These are phyloP conservation scores for Cyanoderma ruficeps DNA, from an alignment of 2,113 vertebrate species.

Conservation along the genomic window DNA sequence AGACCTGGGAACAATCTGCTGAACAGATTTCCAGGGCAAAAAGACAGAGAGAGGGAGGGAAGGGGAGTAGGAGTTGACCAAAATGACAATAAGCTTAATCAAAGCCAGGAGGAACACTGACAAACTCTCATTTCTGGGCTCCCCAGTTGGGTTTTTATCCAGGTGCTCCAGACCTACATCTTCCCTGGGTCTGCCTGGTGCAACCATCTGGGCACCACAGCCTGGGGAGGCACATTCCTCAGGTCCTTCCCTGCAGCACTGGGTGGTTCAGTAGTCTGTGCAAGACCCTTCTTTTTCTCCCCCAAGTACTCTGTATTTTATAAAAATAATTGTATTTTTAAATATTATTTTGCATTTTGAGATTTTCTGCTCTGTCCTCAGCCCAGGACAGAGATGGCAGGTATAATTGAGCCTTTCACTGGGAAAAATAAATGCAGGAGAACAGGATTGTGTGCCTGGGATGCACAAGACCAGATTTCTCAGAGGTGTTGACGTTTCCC, in stretches of 20 bases:
- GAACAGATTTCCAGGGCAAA: slow-evolving; percentile 55
- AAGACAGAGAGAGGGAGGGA: slow-evolving; percentile 5
- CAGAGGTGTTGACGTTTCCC: not conserved
- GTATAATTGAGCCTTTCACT: not conserved
- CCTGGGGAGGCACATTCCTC: not conserved
- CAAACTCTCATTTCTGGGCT: not conserved
- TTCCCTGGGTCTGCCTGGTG: not conserved
- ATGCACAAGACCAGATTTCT: not conserved
- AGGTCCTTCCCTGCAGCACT: not conserved
- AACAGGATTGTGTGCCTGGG: not conserved
- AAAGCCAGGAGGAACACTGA: slow-evolving; percentile 19
- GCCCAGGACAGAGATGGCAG: not conserved
- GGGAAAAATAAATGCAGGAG: not conserved
- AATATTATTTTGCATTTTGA: not conserved
- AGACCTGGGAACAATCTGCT: slow-evolving; percentile 51
- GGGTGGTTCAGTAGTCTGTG: not conserved
- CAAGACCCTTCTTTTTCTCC: not conserved
- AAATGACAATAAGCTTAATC: slow-evolving; percentile 70
- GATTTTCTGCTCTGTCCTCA: not conserved
- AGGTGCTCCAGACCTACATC: not conserved
- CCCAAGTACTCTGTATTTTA: not conserved
- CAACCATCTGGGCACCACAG: rapidly evolving
- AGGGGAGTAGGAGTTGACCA: slow-evolving; percentile 28
- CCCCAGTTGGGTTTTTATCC: not conserved
- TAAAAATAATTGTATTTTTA: not conserved